phyloP scores from a whole-genome alignment of 1,140 invertebrate genomes.

The Trichonephila clavata region DNA sequence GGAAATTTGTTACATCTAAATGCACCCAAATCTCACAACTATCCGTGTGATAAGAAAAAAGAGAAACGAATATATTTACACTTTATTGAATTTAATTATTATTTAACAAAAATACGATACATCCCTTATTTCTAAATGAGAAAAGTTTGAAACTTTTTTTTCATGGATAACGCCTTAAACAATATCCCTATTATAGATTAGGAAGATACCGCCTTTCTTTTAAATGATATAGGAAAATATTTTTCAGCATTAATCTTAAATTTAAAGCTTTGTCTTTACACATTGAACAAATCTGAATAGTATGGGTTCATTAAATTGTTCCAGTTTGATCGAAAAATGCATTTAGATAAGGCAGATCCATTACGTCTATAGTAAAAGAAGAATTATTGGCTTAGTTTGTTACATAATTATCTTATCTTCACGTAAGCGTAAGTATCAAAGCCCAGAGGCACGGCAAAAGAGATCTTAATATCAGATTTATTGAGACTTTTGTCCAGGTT shows the following conservation, averaged over 20 bases:
- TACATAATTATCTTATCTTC: constrained; percentile 52
- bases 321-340: constrained; percentile 53
- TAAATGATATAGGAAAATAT: not conserved
- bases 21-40: no score
- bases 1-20: no score
- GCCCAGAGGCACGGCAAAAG: constrained; percentile 35
- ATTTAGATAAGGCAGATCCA: constrained; percentile 60
- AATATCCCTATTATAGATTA: not conserved
- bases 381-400: constrained; percentile 53
- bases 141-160: not conserved
- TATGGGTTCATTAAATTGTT: constrained; percentile 42
- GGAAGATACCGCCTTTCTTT: not conserved
- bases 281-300: constrained; percentile 5
- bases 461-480: constrained; percentile 57
- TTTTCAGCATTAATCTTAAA: not conserved
- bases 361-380: constrained; percentile 45
- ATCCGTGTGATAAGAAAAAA: not conserved
- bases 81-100: constrained; percentile 29
- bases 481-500: constrained; percentile 57
- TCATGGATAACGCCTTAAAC: not conserved
- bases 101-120: not conserved
- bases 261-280: constrained; percentile 45
- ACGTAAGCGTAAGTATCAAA: constrained; percentile 22
- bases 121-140: not conserved
- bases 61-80: not conserved